Base-by-base conservation (phyloP, 2,888 invertebrate genomes). In the Sisyra terminalis region DNA sequence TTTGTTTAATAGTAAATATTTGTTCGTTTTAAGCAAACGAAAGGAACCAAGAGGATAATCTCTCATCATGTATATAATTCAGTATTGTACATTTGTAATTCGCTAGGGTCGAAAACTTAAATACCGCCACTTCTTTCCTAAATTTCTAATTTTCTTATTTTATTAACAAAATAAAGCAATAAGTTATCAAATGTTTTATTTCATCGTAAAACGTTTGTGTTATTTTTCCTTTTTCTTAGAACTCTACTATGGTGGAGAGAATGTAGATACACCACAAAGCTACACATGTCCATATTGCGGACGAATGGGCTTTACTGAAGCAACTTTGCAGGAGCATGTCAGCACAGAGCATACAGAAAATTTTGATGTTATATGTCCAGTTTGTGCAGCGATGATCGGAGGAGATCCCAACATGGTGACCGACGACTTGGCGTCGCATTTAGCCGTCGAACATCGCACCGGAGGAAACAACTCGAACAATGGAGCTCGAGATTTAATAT, bases 281-380 rank as follows among this genome's bases (percentile, higher is more conserved):
- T 90, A 92, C 65, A 93, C 96, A 50, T 98, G 97, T 70, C 97
- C 97, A 36, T 92, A 89, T 65, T 98, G 97, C 68, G 88, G 89
- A 55, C 80, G 82, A 57, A 88, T 93, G 86, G 97, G 97, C 42
- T 90, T 88, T 63, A 93, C 92, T 46, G 92, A 96, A 65, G 73
- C 81, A 36, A 78, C 87, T 40, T 73, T 98, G 47, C 84, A 89
- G 67, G 88, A 89, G 60, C 90, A 90, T 64, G 88, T 89, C 44
- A 78, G 87, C 46, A 72, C 84, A 36, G 92, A 93, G 57, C 96
- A 97, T 67, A 76, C 85, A 42, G 93, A 93, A 60, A 83, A 86
- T 45, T 74, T 83, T 54, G 93, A 94, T 76, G 93, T 90, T 62
- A 80, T 79, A 45, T 97, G 97, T 66, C 97, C 97, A 50, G 81